Base-by-base conservation (phyloP, 2,797 vertebrate species). In the Cossypha caffra region DNA sequence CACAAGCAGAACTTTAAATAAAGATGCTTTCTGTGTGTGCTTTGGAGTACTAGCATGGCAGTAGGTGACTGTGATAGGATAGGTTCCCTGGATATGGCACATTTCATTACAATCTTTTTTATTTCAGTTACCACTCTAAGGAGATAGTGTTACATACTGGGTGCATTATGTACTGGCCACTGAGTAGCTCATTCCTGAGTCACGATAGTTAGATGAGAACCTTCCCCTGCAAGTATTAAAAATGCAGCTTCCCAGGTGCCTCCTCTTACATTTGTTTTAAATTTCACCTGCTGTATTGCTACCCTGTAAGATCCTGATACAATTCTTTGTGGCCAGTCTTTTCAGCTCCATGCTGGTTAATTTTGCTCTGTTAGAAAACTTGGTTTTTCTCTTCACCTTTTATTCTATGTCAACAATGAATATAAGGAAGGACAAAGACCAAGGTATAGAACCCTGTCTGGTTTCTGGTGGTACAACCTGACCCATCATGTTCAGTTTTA, bases 161-260 rank as follows among this genome's bases (percentile, higher is more conserved):
- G 28, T 47, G 16, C 7, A 25, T 73, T 42, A 11, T 8, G 7
- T 45, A 33, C 45, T n/a, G 47, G 26, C 37, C 18, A 16, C 12
- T 48, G 47, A 48, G 38, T 13, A 47, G 31, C 66, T 81, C 13
- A 1, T 59, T 81, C 50, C 31, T 66, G 48, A 61, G 28, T 51
- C 9, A 2, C 0, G 0, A 3, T 9, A 40, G 31, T 43, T 33
- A 35, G 33, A 16, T 15, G 10, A 66, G 40, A 59, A 59, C 23
- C 9, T 66, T 47, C 47, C 54, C 5, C 2, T 37, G 26, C 28
- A 86, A 18, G 9, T 25, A 10, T 28, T 62, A 84, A 64, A 77
- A 66, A 38, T 47, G 55, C 12, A 28, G 6, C 61, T 88, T 80
- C 64, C 47, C 42, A 42, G 29, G 20, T 80, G 40, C 21, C 11